Base-by-base conservation (phyloP, 2,888 invertebrate genomes). In the Bibio marci region DNA sequence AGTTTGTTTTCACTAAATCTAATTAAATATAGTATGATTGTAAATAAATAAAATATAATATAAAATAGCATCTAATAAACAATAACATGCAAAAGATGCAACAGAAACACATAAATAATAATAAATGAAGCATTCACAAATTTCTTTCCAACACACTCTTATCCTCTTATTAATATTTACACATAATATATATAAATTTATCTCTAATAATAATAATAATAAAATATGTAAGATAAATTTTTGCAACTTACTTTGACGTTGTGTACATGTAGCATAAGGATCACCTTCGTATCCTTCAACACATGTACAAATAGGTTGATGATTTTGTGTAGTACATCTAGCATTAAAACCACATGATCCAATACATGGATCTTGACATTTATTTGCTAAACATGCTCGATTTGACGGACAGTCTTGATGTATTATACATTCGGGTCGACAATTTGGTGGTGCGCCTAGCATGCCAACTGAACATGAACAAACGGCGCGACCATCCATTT, bases 371-470 rank as follows among this genome's bases (percentile, higher is more conserved):
- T 80, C 73, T 47, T 66, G 69, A 56, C 82, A 83, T 54, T 67
- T 72, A 56, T 77, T 75, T 40, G 73, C 71, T 50, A 80, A 70
- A 53, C 82, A 83, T 33, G 73, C 73, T 47, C 75, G 69, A 52
- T 76, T 76, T 37, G 73, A 70, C 14, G 78, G 68, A 52, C 82
- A 82, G 57, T 82, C 80, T 31, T 74, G 69, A 54, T 76, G 73
- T 46, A 77, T 71, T 19, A 76, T 66, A 55, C 82, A 81, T 60
- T 82, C 79, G 22, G 81, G 80, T 50, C 77, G 68, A 56, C 80
- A 81, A 49, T 74, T 76, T 30, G 83, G 85, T 28, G 86, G 83
- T 41, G 76, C 74, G 35, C 87, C 86, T 42, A 76, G 68, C 59
- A 79, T 83, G 51, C 76, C 76, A 27, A 69, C 65, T 35, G 74